Evolutionary conservation across 53 echinoderm and acorn worm species (phyloP), one percentile per base, ranked within the genome.

Genomic region (Crossaster papposus): DNA sequence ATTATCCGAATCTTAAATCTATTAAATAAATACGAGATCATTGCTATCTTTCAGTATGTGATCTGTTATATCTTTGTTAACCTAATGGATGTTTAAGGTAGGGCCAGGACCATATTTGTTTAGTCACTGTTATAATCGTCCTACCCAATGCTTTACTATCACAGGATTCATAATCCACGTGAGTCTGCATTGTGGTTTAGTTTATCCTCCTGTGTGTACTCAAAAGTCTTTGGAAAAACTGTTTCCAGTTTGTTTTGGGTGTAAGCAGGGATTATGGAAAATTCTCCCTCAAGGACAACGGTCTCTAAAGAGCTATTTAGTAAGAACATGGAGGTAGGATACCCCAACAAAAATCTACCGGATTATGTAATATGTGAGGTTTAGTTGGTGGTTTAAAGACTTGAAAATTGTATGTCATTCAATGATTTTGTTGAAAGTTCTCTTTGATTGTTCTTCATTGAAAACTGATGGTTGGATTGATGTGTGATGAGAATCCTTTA

Each of bases 41-140:
- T 28, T 84, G 71, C 83, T 36, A 50, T 84, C 84, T 31, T 53
- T 71, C 84, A 72, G 30, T 84, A 72, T 31, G 30, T 22, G 52
- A 31, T 30, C 26, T 29, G 23, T 34, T 70, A 28, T 65, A 23
- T 53, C 18, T 17, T 13, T 51, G 84, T 84, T 28, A 30, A 36
- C n/a, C n/a, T n/a, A 11, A 15, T 54, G 35, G 71, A 38, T 18
- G 1, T 44, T 24, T 36, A 44, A 44, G 14, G 20, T 24, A 38
- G 32, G 18, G 13, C 73, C 84, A 52, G 70, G 71, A 72, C 52
- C 84, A 72, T 70, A 84, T 71, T 84, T 84, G 52, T 72, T 72
- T 12, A 24, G 29, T 30, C 50, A 62, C 68, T 24, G 28, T 10
- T 68, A n/a, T n/a, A 26, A 68, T 68, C 68, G n/a, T 6, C 10